Percentiles rank a stretch among this genome's conserved stretches.
phyloP scores from a whole-genome alignment of 2,113 vertebrate genomes.

The Erythrolamprus reginae region DNA sequence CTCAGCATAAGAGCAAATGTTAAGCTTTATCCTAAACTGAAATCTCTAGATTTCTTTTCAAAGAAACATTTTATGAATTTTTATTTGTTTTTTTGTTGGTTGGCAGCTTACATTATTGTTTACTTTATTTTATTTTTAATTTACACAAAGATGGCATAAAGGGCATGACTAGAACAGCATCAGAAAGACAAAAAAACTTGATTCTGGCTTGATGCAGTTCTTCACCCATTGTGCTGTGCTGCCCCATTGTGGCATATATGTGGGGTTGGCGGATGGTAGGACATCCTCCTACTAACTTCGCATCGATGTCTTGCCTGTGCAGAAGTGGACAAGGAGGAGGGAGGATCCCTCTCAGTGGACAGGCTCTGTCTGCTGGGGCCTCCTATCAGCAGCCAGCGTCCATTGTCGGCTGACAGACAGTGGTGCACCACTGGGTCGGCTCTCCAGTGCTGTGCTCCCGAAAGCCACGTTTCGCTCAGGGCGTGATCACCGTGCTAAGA shows the following conservation, averaged over 20 bases:
- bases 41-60: background rate
- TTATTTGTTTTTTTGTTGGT: background rate
- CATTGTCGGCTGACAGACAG: too few species aligned
- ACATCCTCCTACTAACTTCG: too few species aligned
- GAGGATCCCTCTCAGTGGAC: too few species aligned
- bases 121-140: background rate
- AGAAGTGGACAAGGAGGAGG: too few species aligned
- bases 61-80: background rate
- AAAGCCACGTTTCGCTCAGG: too few species aligned
- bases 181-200: background rate
- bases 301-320: too few species aligned
- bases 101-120: background rate
- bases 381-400: too few species aligned
- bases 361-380: too few species aligned
- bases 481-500: too few species aligned
- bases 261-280: too few species aligned
- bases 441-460: too few species aligned
- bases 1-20: background rate
- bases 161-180: background rate
- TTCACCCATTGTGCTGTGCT: background rate
- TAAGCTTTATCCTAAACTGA: conserved; percentile 5
- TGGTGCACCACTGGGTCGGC: too few species aligned
- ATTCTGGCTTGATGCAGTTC: background rate
- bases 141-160: background rate
- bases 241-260: background rate